These are phyloP conservation scores for Orchestia grillus DNA, from an alignment of 1,140 invertebrate species.

Conservation along the genomic window DNA sequence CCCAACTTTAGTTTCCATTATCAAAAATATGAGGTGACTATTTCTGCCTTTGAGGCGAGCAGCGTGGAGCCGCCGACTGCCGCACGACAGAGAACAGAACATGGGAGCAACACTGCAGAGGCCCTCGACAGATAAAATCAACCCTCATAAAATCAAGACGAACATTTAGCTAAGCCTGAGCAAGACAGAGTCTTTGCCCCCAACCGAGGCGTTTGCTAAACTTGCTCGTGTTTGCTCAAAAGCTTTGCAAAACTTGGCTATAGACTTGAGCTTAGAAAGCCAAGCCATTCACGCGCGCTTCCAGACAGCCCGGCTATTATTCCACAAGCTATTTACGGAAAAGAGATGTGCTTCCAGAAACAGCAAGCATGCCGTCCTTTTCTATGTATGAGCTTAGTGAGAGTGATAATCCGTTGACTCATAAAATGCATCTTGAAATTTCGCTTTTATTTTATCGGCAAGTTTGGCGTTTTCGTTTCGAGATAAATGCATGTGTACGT, in stretches of 20 bases:
- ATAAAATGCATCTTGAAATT: background rate
- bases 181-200: background rate
- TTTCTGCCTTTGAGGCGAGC: too few species aligned
- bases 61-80: background rate
- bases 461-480: background rate
- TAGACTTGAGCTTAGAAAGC: conserved; percentile 27
- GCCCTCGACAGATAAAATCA: background rate
- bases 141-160: background rate
- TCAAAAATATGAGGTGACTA: too few species aligned
- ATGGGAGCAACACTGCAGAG: background rate
- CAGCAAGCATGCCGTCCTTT: background rate
- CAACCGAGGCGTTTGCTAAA: background rate
- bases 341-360: background rate
- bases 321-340: background rate
- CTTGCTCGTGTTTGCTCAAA: conserved; percentile 4
- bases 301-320: background rate
- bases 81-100: background rate
- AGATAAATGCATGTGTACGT: background rate
- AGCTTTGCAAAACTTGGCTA: background rate
- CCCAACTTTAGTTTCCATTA: too few species aligned
- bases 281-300: background rate
- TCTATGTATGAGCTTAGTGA: background rate
- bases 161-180: background rate
- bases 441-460: background rate
- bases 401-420: background rate